Conservation (phyloP, 2,888 invertebrate species). For the Hydraecia micacea region DNA sequence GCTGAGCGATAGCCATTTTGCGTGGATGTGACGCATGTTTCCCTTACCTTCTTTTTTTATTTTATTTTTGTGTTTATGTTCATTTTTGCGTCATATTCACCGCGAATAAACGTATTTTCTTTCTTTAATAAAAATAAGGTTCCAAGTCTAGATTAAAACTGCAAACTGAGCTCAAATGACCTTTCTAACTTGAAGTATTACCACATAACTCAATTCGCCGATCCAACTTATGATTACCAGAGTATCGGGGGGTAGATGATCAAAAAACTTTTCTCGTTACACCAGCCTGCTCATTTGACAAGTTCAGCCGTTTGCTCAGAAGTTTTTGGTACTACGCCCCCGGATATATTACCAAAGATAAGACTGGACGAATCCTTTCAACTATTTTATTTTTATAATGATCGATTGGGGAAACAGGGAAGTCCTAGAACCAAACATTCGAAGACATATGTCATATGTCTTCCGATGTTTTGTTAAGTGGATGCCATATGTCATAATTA, state of each 20-base stretch:
- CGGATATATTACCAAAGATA: constrained; percentile 67
- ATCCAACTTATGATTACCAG: constrained; percentile 78
- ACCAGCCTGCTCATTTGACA: constrained; percentile 80
- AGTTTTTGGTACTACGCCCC: constrained; percentile 69
- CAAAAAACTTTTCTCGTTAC: constrained; percentile 86
- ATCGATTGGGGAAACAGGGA: background rate
- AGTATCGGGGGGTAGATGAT: constrained; percentile 75
- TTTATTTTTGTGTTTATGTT: too few species aligned
- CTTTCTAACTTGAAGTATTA: constrained; percentile 54
- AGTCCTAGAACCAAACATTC: background rate
- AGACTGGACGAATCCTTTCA: constrained; percentile 35
- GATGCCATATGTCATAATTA: too few species aligned
- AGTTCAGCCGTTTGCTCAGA: constrained; percentile 72
- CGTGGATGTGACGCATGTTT: too few species aligned
- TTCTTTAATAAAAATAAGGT: constrained; percentile 1
- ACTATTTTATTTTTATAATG: constrained; percentile 62
- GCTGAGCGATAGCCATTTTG: too few species aligned
- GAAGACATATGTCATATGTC: background rate
- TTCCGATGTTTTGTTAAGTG: background rate
- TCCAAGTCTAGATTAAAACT: constrained; percentile 54
- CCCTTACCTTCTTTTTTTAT: too few species aligned
- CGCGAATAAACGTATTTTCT: too few species aligned
- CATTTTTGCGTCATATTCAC: too few species aligned
- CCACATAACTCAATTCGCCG: constrained; percentile 73
- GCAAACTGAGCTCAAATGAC: constrained; percentile 48